phyloP scores from a whole-genome alignment of 1,140 invertebrate genomes.

The Carcinoscorpius rotundicauda region DNA sequence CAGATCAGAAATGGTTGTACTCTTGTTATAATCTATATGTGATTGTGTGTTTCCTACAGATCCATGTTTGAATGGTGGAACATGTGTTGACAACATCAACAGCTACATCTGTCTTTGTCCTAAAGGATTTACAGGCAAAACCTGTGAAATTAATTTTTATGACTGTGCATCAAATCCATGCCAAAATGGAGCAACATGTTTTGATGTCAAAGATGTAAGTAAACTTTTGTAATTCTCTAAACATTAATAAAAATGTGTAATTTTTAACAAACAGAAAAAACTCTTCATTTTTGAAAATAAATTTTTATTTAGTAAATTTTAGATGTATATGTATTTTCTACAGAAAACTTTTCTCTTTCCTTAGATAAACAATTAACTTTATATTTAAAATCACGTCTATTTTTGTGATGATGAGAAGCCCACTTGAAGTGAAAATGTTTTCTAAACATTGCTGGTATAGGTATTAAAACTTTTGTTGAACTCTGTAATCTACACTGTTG shows the following conservation, averaged over 20 bases:
- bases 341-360: constrained; percentile 68
- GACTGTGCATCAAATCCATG: constrained; percentile 76
- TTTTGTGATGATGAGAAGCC: too few species aligned
- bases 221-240: constrained; percentile 73
- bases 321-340: constrained; percentile 34
- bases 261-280: constrained; percentile 79
- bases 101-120: constrained; percentile 76
- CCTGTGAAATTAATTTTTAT: constrained; percentile 77
- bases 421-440: too few species aligned
- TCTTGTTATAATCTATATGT: too few species aligned
- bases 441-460: too few species aligned
- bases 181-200: constrained; percentile 77
- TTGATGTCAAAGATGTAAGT: constrained; percentile 59
- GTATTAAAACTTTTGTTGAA: too few species aligned
- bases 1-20: too few species aligned
- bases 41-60: constrained; percentile 35
- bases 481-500: too few species aligned
- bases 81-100: constrained; percentile 72
- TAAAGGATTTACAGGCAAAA: constrained; percentile 73
- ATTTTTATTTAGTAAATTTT: too few species aligned
- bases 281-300: too few species aligned
- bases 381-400: constrained; percentile 27
- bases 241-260: constrained; percentile 72
- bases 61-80: constrained; percentile 78
- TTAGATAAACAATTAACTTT: constrained; percentile 45